phyloP scores from a whole-genome alignment of 2,888 invertebrate genomes.

The Thera obeliscata region DNA sequence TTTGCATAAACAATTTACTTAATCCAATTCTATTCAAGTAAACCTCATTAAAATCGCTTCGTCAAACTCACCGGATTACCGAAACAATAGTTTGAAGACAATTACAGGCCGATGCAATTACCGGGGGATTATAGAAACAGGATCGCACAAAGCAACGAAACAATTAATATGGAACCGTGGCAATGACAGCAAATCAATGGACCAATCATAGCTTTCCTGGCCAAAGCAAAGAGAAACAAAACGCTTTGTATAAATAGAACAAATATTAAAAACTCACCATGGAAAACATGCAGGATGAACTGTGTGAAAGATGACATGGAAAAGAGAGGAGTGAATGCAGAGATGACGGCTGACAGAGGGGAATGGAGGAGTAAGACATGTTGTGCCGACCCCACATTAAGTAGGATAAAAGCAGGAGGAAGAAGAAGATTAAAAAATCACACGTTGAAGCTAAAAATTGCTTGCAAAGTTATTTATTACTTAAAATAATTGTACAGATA shows the following conservation, averaged over 20 bases:
- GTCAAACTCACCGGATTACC: slow-evolving; percentile 17
- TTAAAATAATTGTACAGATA: no score
- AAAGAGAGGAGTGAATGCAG: no score
- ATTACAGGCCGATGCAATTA: slow-evolving; percentile 37
- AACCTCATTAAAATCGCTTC: slow-evolving; percentile 13
- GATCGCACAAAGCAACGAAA: slow-evolving; percentile 42
- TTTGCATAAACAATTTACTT: background rate
- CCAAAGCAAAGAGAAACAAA: background rate
- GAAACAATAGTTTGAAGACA: slow-evolving; percentile 28
- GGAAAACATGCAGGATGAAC: background rate
- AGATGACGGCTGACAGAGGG: no score
- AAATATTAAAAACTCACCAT: background rate
- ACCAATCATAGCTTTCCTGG: slow-evolving; percentile 31
- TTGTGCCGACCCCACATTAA: no score
- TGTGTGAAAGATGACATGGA: no score
- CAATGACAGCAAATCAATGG: slow-evolving; percentile 46
- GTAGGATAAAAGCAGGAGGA: no score
- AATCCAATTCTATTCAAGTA: slow-evolving; percentile 9
- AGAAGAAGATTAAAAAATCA: no score
- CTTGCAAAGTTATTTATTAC: no score
- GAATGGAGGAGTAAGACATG: no score
- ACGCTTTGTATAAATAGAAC: background rate
- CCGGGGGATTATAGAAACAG: slow-evolving; percentile 29
- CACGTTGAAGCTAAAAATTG: no score
- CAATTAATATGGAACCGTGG: slow-evolving; percentile 44